A percentile compares a stretch with the other conserved stretches of the same genome.
phyloP scores from a whole-genome alignment of 1,140 invertebrate genomes.

The Stegodyphus mimosarum region DNA sequence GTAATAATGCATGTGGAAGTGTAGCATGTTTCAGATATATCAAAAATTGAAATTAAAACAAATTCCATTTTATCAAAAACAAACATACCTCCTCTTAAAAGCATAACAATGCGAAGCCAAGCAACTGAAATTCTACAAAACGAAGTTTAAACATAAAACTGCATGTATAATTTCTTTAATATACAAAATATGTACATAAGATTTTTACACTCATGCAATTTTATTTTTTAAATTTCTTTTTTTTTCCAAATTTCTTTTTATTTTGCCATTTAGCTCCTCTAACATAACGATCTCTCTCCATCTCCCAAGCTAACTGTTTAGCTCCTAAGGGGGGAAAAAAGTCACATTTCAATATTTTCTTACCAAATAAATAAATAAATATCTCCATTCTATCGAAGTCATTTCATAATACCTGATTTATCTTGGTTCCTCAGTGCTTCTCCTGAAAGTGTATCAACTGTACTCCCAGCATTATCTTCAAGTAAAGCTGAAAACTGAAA shows the following conservation, averaged over 20 bases:
- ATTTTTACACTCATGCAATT: too few relatives aligned
- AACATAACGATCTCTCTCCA: constrained; percentile 50
- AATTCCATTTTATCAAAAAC: too few relatives aligned
- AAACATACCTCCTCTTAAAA: too few relatives aligned
- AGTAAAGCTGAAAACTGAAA: constrained; percentile 51
- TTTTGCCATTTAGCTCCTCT: constrained; percentile 41
- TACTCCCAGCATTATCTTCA: constrained; percentile 39
- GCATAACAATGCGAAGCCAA: too few relatives aligned
- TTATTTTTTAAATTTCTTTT: not conserved
- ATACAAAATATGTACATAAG: too few relatives aligned
- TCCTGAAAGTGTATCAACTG: constrained; percentile 65
- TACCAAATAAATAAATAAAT: not conserved
- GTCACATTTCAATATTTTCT: not conserved
- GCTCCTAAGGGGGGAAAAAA: constrained; percentile 47
- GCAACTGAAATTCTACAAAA: too few relatives aligned
- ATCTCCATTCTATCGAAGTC: not conserved
- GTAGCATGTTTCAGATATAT: too few relatives aligned
- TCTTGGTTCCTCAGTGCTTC: constrained; percentile 60
- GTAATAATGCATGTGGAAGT: too few relatives aligned
- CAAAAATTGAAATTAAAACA: too few relatives aligned
- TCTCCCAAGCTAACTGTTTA: constrained; percentile 62
- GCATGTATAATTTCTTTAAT: too few relatives aligned
- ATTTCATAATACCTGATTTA: constrained; percentile 55
- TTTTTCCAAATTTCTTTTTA: constrained; percentile 33
- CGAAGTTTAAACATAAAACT: too few relatives aligned